phyloP scores from a whole-genome alignment of 2,113 vertebrate species.

The Podiceps cristatus region DNA sequence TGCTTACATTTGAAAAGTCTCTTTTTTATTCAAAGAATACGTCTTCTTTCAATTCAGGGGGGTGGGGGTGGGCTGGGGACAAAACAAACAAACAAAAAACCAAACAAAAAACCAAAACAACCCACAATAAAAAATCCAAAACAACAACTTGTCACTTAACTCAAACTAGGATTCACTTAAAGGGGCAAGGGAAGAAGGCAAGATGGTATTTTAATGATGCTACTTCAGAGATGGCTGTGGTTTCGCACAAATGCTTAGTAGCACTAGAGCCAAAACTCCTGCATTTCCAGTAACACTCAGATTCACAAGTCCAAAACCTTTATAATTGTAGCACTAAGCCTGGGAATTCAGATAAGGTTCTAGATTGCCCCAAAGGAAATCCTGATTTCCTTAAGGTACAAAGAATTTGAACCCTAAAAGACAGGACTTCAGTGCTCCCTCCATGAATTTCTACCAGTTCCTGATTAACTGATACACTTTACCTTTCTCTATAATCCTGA shows the following conservation, averaged over 20 bases:
- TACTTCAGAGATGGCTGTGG: not conserved
- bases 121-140: not conserved
- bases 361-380: not conserved
- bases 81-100: too few species aligned
- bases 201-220: not conserved
- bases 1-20: not conserved
- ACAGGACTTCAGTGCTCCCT: not conserved
- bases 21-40: not conserved
- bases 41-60: not conserved
- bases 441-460: not conserved
- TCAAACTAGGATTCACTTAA: not conserved
- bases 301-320: not conserved
- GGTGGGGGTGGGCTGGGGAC: too few species aligned
- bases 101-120: not conserved
- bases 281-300: not conserved
- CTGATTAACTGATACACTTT: not conserved
- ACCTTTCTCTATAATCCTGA: conserved; percentile 40
- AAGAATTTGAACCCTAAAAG: not conserved
- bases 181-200: not conserved
- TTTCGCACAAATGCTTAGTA: not conserved
- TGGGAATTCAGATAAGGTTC: not conserved
- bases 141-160: not conserved
- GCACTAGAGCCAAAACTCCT: not conserved
- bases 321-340: not conserved
- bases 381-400: not conserved